phyloP scores from a whole-genome alignment of 2,797 vertebrate genomes.

The Rhadinocentrus ornatus region DNA sequence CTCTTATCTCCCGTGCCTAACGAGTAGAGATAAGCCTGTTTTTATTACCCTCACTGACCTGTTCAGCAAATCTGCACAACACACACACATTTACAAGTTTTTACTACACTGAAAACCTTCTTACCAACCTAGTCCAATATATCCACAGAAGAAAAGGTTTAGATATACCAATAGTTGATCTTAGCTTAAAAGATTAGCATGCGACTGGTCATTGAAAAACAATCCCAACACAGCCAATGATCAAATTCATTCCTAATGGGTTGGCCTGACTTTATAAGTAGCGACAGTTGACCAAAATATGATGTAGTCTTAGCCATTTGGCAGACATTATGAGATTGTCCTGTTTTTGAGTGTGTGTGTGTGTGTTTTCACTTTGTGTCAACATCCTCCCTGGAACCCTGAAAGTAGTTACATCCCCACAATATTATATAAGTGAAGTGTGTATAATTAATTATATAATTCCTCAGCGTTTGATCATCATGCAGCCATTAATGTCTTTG shows the following conservation, averaged over 20 bases:
- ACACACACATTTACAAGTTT: slow-evolving; percentile 22
- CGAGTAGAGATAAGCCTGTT: slow-evolving; percentile 74
- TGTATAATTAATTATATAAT: slow-evolving; percentile 52
- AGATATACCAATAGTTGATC: slow-evolving; percentile 34
- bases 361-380: not conserved
- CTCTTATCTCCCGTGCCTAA: slow-evolving; percentile 75
- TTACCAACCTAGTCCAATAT: slow-evolving; percentile 10
- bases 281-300: slow-evolving; percentile 50
- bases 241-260: slow-evolving; percentile 58
- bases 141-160: slow-evolving; percentile 33
- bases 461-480: slow-evolving; percentile 52
- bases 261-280: slow-evolving; percentile 49
- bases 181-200: slow-evolving; percentile 61
- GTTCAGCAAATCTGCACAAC: slow-evolving; percentile 44
- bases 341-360: slow-evolving; percentile 4
- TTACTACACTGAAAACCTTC: slow-evolving; percentile 2
- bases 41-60: slow-evolving; percentile 74
- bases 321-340: slow-evolving; percentile 29
- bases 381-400: slow-evolving; percentile 26
- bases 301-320: slow-evolving; percentile 17
- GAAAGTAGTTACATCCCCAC: slow-evolving; percentile 11
- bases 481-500: slow-evolving; percentile 48
- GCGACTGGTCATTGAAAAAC: slow-evolving; percentile 39
- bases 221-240: slow-evolving; percentile 51
- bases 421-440: slow-evolving; percentile 44